phyloP scores from a whole-genome alignment of 2,888 invertebrate genomes.

The Anarsia innoxiella region DNA sequence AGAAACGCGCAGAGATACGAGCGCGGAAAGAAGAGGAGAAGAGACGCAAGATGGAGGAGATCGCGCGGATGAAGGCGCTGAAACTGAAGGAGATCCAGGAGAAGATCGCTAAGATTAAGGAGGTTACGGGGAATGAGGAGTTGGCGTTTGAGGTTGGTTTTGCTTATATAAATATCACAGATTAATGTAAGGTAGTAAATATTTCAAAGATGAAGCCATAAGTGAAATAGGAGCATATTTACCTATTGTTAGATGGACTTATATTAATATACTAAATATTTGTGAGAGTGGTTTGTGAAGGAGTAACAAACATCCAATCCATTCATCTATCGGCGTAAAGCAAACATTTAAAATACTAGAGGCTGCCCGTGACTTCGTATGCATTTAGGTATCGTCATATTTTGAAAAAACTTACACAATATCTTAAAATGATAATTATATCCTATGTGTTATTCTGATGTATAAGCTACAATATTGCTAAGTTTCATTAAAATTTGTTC shows the following conservation, averaged over 20 bases:
- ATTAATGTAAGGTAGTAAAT: too few relatives aligned
- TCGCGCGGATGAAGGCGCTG: slow-evolving; percentile 89
- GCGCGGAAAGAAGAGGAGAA: slow-evolving; percentile 87
- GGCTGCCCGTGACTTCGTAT: too few relatives aligned
- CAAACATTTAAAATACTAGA: too few relatives aligned
- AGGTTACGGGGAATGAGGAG: slow-evolving; percentile 89
- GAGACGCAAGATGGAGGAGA: slow-evolving; percentile 86
- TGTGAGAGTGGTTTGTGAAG: too few relatives aligned
- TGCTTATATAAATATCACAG: too few relatives aligned
- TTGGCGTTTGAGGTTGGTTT: slow-evolving; percentile 77
- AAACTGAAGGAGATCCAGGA: slow-evolving; percentile 93
- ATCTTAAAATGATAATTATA: too few relatives aligned
- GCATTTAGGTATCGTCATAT: too few relatives aligned
- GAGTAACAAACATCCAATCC: too few relatives aligned
- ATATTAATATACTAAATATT: too few relatives aligned
- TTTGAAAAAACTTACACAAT: too few relatives aligned
- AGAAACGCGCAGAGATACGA: slow-evolving; percentile 84
- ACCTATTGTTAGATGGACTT: too few relatives aligned
- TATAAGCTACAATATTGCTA: not conserved
- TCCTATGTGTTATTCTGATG: not conserved
- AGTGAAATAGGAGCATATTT: not conserved
- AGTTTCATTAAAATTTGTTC: not conserved
- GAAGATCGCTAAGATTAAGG: slow-evolving; percentile 89
- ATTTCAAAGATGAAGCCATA: not conserved
- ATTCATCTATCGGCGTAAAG: too few relatives aligned